Evolutionary conservation across 2,113 vertebrate genomes (phyloP).

Genomic region (Mixornis gularis): DNA sequence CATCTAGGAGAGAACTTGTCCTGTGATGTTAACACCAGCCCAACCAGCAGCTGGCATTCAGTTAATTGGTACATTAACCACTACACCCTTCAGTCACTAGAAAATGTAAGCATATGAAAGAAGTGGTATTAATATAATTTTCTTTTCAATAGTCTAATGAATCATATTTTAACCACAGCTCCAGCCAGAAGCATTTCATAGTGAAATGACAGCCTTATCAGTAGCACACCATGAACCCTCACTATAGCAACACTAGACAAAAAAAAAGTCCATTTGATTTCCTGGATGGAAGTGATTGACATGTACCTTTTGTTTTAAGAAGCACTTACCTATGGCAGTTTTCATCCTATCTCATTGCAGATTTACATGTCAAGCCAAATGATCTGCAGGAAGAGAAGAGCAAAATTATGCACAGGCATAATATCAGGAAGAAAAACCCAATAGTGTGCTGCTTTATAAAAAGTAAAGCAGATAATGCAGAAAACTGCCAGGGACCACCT

Average conservation of each 20-base stretch:
- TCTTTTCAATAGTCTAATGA: background rate
- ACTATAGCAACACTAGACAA: background rate
- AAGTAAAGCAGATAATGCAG: background rate
- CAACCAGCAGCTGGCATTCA: background rate
- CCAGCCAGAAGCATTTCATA: background rate
- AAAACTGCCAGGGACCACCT: background rate
- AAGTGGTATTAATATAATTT: background rate
- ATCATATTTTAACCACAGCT: background rate
- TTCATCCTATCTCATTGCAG: background rate
- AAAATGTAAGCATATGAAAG: background rate
- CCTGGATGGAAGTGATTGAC: background rate
- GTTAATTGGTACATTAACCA: background rate
- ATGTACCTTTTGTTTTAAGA: background rate
- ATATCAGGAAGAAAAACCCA: background rate
- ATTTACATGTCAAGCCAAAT: background rate
- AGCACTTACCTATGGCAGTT: background rate
- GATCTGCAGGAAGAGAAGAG: background rate
- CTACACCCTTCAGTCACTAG: background rate
- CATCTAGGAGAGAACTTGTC: background rate
- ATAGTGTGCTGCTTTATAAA: background rate
- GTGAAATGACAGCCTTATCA: conserved; percentile 1
- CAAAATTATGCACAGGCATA: background rate
- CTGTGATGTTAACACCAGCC: background rate
- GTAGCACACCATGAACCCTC: background rate
- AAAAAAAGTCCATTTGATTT: background rate